Conservation (phyloP, 2,888 invertebrate species). For the Ferdinandea cuprea region DNA sequence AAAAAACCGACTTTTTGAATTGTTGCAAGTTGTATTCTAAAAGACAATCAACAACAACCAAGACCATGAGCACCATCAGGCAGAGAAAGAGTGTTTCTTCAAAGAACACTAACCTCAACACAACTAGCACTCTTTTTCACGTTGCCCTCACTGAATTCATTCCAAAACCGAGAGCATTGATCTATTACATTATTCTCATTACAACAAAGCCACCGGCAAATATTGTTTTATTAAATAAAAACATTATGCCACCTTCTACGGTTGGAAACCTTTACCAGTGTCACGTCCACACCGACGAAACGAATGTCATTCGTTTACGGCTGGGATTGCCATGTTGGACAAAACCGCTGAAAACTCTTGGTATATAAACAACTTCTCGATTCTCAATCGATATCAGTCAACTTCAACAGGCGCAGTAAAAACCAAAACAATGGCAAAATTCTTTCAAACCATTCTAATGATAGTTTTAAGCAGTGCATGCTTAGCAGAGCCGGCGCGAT, state of each 20-base stretch:
- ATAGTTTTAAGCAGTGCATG: conserved; percentile 14
- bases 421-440: conserved; percentile 41
- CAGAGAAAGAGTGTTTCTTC: too few species aligned
- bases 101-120: too few species aligned
- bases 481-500: conserved; percentile 40
- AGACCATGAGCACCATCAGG: too few species aligned
- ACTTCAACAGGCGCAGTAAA: conserved; percentile 22
- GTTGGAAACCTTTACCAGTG: conserved; percentile 30
- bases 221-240: conserved; percentile 58
- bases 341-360: conserved; percentile 12
- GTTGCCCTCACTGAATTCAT: too few species aligned
- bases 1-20: too few species aligned
- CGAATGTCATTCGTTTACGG: conserved; percentile 57
- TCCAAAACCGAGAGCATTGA: too few species aligned
- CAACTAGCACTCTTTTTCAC: too few species aligned
- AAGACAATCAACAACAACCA: too few species aligned
- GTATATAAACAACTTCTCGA: conserved; percentile 61
- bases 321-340: conserved; percentile 49
- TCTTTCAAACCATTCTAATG: conserved; percentile 37
- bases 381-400: conserved; percentile 54
- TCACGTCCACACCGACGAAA: conserved; percentile 64
- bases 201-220: conserved; percentile 10
- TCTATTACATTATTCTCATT: too few species aligned
- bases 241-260: conserved; percentile 13
- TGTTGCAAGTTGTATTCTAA: too few species aligned